Evolutionary conservation across 2,888 invertebrate species (phyloP), one percentile per base, ranked within the genome.

Genomic region (Mechanitis messenoides): DNA sequence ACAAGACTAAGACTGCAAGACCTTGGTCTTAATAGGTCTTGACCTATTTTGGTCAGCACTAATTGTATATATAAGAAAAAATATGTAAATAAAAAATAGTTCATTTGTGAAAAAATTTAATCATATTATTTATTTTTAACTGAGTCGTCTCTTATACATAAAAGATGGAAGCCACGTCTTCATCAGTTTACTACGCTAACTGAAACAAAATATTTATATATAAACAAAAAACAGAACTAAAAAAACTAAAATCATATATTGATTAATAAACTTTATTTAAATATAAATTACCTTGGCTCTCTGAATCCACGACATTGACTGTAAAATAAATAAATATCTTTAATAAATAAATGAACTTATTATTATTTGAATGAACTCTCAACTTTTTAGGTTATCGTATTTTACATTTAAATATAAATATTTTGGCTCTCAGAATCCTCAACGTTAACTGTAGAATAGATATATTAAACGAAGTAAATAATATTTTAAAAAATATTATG

Each of bases 351-450:
- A 12, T 11, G 54, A n/a, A 7, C 9, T 33, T 55, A n/a, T n/a
- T 58, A 53, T 1, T 42, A 42, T 9, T 42, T 38, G 38, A 38
- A 20, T 20, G 20, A 20, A 20, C 20, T 20, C 20, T 20, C 20
- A 38, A 7, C 4, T 38, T 6, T 38, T 38, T 38, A 2, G 38
- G 1, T 46, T 20, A 47, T 47, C 11, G 5, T 20, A 9, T 50
- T 56, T 57, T 45, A 33, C 7, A 31, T n/a, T 33, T 35, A 3
- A 33, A 35, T 33, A 31, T 61, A 67, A 56, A 71, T 67, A 79
- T 78, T 72, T 75, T 71, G 70, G 5, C 67, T 56, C 3, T 64
- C 65, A 38, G 70, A 73, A 53, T 77, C 72, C 9, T 74, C 71
- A 4, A 73, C 68, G 31, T 69, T 56, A 3, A 42, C 42, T 42